Base-by-base conservation (phyloP, 2,888 invertebrate genomes). In the Vesta saturnalis region DNA sequence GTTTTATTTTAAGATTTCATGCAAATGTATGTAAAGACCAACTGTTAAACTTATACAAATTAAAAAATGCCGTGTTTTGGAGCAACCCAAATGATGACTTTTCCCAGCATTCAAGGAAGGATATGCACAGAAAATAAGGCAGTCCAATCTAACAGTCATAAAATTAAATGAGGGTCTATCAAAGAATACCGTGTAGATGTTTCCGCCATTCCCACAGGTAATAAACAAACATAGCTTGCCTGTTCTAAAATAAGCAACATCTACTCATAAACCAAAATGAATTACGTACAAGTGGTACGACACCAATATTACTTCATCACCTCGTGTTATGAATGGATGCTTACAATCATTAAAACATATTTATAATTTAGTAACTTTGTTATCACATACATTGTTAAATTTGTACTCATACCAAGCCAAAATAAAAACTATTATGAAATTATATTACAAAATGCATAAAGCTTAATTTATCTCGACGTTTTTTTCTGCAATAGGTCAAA, bases 141-240 rank as follows among this genome's bases (percentile, higher is more conserved):
- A 58, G 22, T 43, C 46, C 64, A 65, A 69, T 69, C 64, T 60
- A 64, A 60, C 61, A 52, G 69, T 64, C 22, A 65, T 69, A 69
- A 69, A 69, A 69, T 69, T 69, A 69, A 69, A 69, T 64, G 64
- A 68, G 65, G 70, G 72, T 70, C 67, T 70, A 70, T 72, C 72
- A 74, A 74, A 74, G 73, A 70, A 66, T 57, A 66, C 73, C 73
- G 72, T 68, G 64, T 64, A 57, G 68, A 68, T 64, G 64, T 64
- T 66, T 69, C 71, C 71, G 67, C 64, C 68, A 71, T 72, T 74
- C 73, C 73, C 73, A 70, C 72, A 74, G 73, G 73, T 74, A 74
- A 72, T 72, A 71, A 72, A 71, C 73, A 71, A 72, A 72, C 72
- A 72, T 71, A 52, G 66, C 64, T 56, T 65, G 65, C 70, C 66